Base-by-base conservation (phyloP, 2,888 invertebrate species). In the Machimus rusticus region DNA sequence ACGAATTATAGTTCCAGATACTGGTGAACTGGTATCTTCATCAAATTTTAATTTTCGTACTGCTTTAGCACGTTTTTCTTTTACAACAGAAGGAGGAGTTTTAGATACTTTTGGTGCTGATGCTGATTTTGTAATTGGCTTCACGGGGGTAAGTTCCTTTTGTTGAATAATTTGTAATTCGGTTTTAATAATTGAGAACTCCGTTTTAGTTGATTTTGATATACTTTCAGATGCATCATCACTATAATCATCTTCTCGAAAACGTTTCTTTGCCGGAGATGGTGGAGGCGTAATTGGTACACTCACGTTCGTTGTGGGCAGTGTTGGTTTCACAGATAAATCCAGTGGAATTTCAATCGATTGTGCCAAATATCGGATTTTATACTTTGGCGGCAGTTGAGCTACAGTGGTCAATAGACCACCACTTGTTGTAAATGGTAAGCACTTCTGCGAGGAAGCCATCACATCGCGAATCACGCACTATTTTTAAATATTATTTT, bases 1-100 rank as follows among this genome's bases (percentile, higher is more conserved):
- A 39, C 96, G 94, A 90, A 99, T 99, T 89, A 98, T 98, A 8
- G 99, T 99, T 0, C 99, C 99, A 37, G 98, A 98, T 0, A 99
- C 98, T 0, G 98, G 98, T 1, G 98, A 97, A 88, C 97, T 96
- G 91, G 98, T 97, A 92, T 98, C 97, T 92, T 98, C 98, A 92
- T 98, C 98, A 91, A 98, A 98, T 92, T 97, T 96, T 86, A 98
- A 93, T 90, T 96, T 95, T 46, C 98, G 93, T 0, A 95, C 96
- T 5, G 94, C 95, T 91, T 95, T 95, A 82, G 92, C 93, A 87
- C 93, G 94, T 88, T 93, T 93, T 9, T 91, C 90, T 1, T 87
- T 34, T 6, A 88, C 84, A 9, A 90, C 86, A 16, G 55, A 43
- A 5, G 91, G 89, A 23, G 90, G 88, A 9, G 90, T 89, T 89